Percentiles rank a stretch among this genome's conserved stretches.
Conservation (phyloP, 1,140 invertebrate genomes). For the Battus philenor region DNA sequence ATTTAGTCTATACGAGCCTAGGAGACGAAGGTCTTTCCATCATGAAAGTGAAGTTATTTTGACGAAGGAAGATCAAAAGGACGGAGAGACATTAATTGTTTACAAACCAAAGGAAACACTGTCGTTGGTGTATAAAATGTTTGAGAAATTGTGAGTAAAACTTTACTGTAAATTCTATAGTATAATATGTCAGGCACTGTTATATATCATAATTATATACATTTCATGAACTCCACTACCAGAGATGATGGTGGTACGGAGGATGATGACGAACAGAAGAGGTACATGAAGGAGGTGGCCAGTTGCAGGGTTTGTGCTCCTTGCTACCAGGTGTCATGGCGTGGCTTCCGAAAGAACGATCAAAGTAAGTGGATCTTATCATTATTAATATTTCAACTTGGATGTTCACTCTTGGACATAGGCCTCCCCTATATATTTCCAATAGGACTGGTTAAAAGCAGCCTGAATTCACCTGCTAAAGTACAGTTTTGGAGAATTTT, state of each 20-base stretch:
- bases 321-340: conserved; percentile 51
- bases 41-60: conserved; percentile 38
- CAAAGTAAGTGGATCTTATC: conserved; percentile 28
- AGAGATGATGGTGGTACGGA: conserved; percentile 22
- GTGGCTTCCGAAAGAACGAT: conserved; percentile 29
- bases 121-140: conserved; percentile 42
- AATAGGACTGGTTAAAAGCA: too few species aligned
- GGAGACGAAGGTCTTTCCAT: conserved; percentile 16
- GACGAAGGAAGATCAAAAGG: conserved; percentile 43
- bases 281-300: conserved; percentile 39
- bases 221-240: too few species aligned
- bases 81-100: conserved; percentile 38
- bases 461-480: too few species aligned
- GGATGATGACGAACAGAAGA: conserved; percentile 26
- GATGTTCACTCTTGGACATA: too few species aligned
- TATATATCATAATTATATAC: too few species aligned
- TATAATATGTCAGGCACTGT: too few species aligned
- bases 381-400: too few species aligned
- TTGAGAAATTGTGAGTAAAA: conserved; percentile 24
- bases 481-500: too few species aligned
- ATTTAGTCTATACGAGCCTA: conserved; percentile 20
- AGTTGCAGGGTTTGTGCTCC: conserved; percentile 40
- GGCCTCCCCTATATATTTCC: too few species aligned
- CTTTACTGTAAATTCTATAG: neutral
- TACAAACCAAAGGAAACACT: conserved; percentile 41